Evolutionary conservation across 2,113 vertebrate genomes (phyloP).

Genomic region (Neolamprologus longior): DNA sequence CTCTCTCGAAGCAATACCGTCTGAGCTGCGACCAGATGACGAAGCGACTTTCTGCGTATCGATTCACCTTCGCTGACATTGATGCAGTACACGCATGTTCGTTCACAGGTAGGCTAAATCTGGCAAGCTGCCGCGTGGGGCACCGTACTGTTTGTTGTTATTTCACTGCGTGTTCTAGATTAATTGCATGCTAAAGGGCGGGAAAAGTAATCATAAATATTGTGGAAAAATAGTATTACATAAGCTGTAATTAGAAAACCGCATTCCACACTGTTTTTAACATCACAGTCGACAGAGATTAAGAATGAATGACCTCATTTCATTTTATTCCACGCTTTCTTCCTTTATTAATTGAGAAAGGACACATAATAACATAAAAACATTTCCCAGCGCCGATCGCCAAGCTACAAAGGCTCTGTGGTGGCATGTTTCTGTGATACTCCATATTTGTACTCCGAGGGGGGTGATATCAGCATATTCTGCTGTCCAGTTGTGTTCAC

Average conservation of each 20-base stretch:
- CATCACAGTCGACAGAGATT: conserved; percentile 13
- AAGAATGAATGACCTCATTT: background rate
- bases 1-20: background rate
- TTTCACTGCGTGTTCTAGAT: background rate
- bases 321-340: background rate
- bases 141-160: background rate
- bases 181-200: background rate
- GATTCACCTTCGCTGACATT: background rate
- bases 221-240: background rate
- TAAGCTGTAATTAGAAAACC: conserved; percentile 19
- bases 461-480: background rate
- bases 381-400: background rate
- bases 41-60: background rate
- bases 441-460: background rate
- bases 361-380: background rate
- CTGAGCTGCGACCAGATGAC: background rate
- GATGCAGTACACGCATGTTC: background rate
- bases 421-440: background rate
- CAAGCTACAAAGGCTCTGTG: background rate
- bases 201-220: background rate
- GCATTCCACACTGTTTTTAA: background rate
- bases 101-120: background rate
- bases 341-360: conserved; percentile 1
- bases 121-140: background rate
- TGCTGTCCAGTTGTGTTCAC: background rate